Evolutionary conservation across 2,113 vertebrate species (phyloP), one percentile per base, ranked within the genome.

Genomic region (Hymenochirus boettgeri): DNA sequence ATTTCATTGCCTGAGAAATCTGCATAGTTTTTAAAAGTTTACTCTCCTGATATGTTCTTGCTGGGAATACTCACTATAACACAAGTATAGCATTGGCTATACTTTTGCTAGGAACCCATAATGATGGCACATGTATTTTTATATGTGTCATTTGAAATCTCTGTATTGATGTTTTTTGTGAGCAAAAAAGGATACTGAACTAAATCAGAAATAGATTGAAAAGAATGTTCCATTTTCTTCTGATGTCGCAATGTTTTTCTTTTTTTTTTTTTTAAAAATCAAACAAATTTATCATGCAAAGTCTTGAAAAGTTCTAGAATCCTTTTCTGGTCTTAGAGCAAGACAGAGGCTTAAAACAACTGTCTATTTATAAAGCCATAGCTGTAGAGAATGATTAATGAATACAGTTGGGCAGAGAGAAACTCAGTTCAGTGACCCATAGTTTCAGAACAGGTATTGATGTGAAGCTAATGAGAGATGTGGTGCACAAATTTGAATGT

Each of bases 381-480:
- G 84, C 82, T 74, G 76, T 81, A 82, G 81, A 83, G 80, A 76
- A 86, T 89, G 89, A 91, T 91, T 87, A 90, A 91, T 91, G 88
- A 88, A 90, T 83, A 86, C 87, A 87, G 84, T 83, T 88, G 87
- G 87, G 86, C 85, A 85, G 82, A 54, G 10, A 87, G 80, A 79
- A 83, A 83, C 77, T 82, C 80, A 74, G 84, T 77, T 82, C 83
- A 84, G 76, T 91, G 88, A 89, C 88, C 88, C 86, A 82, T 87
- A 82, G 74, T 78, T 80, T 82, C 77, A 77, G 82, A 76, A 77
- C 85, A 88, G 82, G 86, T 89, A 89, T 89, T 85, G 87, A 90
- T 89, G 86, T 89, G 85, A 86, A 84, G 87, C 84, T 89, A 90
- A 91, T 89, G 89, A 90, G 86, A 88, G 89, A 88, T 86, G 79